Base-by-base conservation (phyloP, 2,888 invertebrate genomes). In the Parnassius mnemosyne region DNA sequence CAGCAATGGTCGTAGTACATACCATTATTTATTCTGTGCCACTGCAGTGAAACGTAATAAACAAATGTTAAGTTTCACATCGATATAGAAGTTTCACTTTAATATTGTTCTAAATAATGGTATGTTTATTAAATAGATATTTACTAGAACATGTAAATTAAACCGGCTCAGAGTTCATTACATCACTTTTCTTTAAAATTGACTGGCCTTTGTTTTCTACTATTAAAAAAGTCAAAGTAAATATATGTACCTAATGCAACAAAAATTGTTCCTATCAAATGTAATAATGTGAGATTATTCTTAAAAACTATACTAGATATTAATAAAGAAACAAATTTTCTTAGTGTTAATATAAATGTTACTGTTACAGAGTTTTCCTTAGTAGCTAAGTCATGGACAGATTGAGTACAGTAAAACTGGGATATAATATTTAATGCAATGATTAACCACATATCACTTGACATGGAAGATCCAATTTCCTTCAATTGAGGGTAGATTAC, bases 271-370 rank as follows among this genome's bases (percentile, higher is more conserved):
- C 90, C 90, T 34, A 85, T 13, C 1, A 84, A 71, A 71, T 91
- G 91, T 57, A 81, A 80, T 43, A 77, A 10, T 13, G 88, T 89
- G 43, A 90, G 71, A 75, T 80, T 87, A 73, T 83, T 90, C 74
- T 89, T 89, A 82, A 91, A 91, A 69, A 88, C 75, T 73, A 89
- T 5, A 0, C 87, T 79, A 0, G 91, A 90, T 69, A 90, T 76
- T 54, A 90, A 54, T 2, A 91, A 68, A 7, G 90, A 90, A 0
- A 83, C 65, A 71, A 91, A 91, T 62, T 87, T 90, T 63, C 90
- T 82, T 64, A 91, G 57, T 47, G 91, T 90, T 47, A 91, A 65
- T 69, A 91, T 85, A 69, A 89, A 88, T 13, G 89, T 85, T 0
- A 90, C 86, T 0, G 89, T 90, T 0, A 87, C 87, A 0, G 89